Base-by-base conservation (phyloP, 2,113 vertebrate genomes). In the Neomonachus schauinslandi region DNA sequence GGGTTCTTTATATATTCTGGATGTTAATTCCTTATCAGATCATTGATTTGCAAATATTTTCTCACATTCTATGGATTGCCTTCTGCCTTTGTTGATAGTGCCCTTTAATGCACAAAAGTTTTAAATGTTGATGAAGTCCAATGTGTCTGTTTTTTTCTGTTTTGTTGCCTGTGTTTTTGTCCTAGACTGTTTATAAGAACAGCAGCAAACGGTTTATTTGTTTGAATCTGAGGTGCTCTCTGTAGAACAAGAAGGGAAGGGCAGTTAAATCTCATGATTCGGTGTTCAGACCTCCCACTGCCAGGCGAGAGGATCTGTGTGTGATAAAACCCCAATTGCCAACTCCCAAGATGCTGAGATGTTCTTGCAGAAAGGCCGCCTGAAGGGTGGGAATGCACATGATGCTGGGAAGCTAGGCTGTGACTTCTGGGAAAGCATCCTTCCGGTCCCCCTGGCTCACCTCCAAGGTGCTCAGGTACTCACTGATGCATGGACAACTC, bases 331-430 rank as follows among this genome's bases (percentile, higher is more conserved):
- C 55, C 46, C 49, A 53, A 33, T 31, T 4, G 19, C 61, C n/a
- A 12, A 87, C 19, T 83, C 79, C 5, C 4, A 3, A 67, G 18
- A 65, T 28, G 9, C 28, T 16, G 0, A 5, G 15, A 31, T 95
- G 24, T 88, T 83, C 63, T 49, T 89, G 33, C 61, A 76, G 26
- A 82, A 79, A 92, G 39, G 71, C 63, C 53, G 19, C 88, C 61
- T 59, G 36, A 19, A 46, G 42, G n/a, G 42, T 21, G 31, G 31
- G 31, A 1, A 7, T 51, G 39, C 65, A 24, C 0, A 0, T 12
- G 76, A 13, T 71, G 57, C 21, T 69, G 18, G 57, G 39, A 63
- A 72, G 59, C 72, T 76, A 11, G 57, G 15, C 51, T 0, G 0
- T 71, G 51, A 33, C 74, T 69, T 57, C 49, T 36, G 46, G 67